These are phyloP conservation scores for Diarsia brunnea DNA, from an alignment of 2,888 invertebrate genomes.

Conservation along the genomic window DNA sequence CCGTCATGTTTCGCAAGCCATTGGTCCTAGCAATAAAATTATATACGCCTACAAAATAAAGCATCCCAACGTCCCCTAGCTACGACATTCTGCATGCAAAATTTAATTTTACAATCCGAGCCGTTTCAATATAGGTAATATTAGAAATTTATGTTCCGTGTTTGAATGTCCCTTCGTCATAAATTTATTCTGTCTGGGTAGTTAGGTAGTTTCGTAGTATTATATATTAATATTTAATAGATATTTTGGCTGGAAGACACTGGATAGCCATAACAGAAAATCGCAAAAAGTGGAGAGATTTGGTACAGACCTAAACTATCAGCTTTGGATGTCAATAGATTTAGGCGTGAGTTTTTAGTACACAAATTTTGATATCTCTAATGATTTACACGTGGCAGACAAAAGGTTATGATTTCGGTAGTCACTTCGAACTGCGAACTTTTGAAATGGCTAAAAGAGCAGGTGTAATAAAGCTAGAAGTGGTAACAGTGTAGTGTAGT, in stretches of 20 bases:
- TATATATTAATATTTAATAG: slow-evolving; percentile 24
- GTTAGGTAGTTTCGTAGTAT: slow-evolving; percentile 56
- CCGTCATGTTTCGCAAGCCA: slow-evolving; percentile 87
- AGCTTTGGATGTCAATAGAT: background rate
- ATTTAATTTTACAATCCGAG: slow-evolving; percentile 89
- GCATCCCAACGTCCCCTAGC: slow-evolving; percentile 75
- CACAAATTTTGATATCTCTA: background rate
- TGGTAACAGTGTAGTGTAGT: background rate
- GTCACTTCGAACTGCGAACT: no score
- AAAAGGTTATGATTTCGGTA: background rate
- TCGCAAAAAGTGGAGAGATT: background rate
- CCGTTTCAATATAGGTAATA: slow-evolving; percentile 90
- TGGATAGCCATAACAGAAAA: background rate
- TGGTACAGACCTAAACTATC: background rate
- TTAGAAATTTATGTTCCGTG: slow-evolving; percentile 88
- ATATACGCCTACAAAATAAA: slow-evolving; percentile 91
- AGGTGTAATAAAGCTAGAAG: background rate
- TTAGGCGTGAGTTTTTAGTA: background rate
- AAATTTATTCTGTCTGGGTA: slow-evolving; percentile 74
- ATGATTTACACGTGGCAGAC: background rate
- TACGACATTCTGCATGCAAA: slow-evolving; percentile 89
- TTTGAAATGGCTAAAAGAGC: no score
- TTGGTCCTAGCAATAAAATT: slow-evolving; percentile 90
- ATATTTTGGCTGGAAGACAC: background rate
- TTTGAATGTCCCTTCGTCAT: slow-evolving; percentile 83